Base-by-base conservation (phyloP, 2,797 vertebrate genomes). In the Pteronotus mesoamericanus region DNA sequence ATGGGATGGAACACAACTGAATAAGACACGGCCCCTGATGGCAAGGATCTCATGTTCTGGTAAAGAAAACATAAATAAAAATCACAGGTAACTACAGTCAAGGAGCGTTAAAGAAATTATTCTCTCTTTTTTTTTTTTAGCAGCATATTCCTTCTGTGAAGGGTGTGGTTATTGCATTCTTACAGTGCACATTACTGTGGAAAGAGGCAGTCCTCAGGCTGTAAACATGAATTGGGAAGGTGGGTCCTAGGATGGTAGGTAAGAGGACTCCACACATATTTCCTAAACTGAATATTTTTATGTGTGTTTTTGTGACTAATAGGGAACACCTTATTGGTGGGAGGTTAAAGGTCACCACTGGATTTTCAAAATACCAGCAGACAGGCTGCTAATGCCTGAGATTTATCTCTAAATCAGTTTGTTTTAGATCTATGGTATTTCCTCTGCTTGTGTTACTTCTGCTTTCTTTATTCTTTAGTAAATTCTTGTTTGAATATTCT, bases 381-480 rank as follows among this genome's bases (percentile, higher is more conserved):
- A 91, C 29, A 72, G 89, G 24, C 34, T 46, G 32, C 26, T 24
- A 29, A 39, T 74, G n/a, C 29, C 66, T 57, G 39, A 69, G 24
- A 66, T 80, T 72, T 89, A 86, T 64, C 64, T 89, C 16, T 37
- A 68, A 82, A 14, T 64, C 10, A 44, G 44, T 88, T 72, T 88
- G 86, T 78, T 94, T 92, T 32, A 61, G 37, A 86, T 82, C 42
- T 64, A 39, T 78, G n/a, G 6, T 21, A 84, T 74, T 88, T 92
- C 29, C 39, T 88, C 32, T 51, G 21, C 78, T 59, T 89, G 3
- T n/a, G 14, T 66, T 77, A 72, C 10, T 82, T 85, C 51, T 75
- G 55, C 34, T 61, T 86, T 92, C 69, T 94, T 72, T 88, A 55
- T 61, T 87, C 48, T 90, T 89, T 24, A 78, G 92, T 69, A 74